Percentiles rank a stretch among this genome's conserved stretches.
These are phyloP conservation scores for Phoenicopterus ruber DNA, from an alignment of 2,113 vertebrate genomes.

Conservation along the genomic window DNA sequence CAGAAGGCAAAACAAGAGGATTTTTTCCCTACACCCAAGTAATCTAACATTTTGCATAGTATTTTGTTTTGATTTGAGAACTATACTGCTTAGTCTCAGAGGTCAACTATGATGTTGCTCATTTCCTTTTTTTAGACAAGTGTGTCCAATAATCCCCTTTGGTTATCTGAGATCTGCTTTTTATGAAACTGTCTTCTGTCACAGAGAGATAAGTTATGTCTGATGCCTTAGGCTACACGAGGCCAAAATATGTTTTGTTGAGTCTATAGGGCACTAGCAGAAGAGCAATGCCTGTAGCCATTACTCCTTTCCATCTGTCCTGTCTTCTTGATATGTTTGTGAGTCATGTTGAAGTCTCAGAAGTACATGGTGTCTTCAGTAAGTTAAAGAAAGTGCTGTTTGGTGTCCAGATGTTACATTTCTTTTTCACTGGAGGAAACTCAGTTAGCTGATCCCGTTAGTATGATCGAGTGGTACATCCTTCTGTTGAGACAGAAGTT, in stretches of 20 bases:
- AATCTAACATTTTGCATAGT: not conserved
- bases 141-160: not conserved
- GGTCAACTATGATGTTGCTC: not conserved
- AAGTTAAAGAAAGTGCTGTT: not conserved
- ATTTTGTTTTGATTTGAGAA: not conserved
- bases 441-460: not conserved
- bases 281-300: not conserved
- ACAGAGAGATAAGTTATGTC: not conserved
- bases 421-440: not conserved
- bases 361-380: not conserved
- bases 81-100: not conserved
- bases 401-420: not conserved
- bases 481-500: not conserved
- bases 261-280: not conserved
- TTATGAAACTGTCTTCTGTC: not conserved
- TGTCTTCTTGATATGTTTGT: not conserved
- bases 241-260: not conserved
- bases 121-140: not conserved
- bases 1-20: not conserved
- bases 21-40: not conserved
- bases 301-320: slow-evolving; percentile 1
- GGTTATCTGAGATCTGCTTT: not conserved
- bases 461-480: not conserved
- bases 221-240: not conserved
- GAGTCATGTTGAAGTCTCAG: not conserved